Percentiles rank a stretch among this genome's conserved stretches.
Conservation (phyloP, 2,888 invertebrate species). For the Drosophila koepferae region DNA sequence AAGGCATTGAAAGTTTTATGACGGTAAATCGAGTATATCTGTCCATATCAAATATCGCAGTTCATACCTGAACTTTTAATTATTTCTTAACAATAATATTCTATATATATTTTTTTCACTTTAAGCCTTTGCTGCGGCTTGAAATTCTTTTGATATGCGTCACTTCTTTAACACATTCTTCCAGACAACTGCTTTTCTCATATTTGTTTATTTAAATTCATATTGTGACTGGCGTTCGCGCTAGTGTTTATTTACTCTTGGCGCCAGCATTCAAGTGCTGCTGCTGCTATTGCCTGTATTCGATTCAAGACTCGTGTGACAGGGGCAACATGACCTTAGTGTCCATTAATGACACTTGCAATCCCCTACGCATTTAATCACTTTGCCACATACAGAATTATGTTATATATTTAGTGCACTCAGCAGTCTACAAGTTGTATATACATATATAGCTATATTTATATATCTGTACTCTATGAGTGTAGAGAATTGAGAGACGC, state of each 20-base stretch:
- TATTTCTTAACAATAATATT: neutral
- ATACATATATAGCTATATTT: neutral
- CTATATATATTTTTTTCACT: constrained; percentile 3
- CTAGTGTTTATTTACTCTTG: constrained; percentile 50
- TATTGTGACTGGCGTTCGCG: constrained; percentile 34
- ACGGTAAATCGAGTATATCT: neutral
- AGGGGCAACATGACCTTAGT: constrained; percentile 44
- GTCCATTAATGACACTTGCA: constrained; percentile 35
- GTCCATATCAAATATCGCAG: neutral
- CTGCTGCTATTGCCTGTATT: constrained; percentile 4
- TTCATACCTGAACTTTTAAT: neutral
- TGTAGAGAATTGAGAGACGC: constrained; percentile 29
- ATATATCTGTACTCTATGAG: neutral
- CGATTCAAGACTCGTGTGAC: constrained; percentile 11
- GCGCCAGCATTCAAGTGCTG: constrained; percentile 26
- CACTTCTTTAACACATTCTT: constrained; percentile 5
- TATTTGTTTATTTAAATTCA: constrained; percentile 36
- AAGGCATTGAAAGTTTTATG: neutral
- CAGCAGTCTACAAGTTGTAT: neutral
- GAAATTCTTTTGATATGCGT: constrained; percentile 32
- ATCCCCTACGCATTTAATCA: constrained; percentile 27
- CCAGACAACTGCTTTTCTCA: neutral
- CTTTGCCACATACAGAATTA: constrained; percentile 30
- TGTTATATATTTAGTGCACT: constrained; percentile 6
- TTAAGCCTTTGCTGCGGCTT: neutral